A percentile compares a stretch with the other conserved stretches of the same genome.
Conservation (phyloP, 2,113 vertebrate genomes). For the Phalacrocorax carbo region DNA sequence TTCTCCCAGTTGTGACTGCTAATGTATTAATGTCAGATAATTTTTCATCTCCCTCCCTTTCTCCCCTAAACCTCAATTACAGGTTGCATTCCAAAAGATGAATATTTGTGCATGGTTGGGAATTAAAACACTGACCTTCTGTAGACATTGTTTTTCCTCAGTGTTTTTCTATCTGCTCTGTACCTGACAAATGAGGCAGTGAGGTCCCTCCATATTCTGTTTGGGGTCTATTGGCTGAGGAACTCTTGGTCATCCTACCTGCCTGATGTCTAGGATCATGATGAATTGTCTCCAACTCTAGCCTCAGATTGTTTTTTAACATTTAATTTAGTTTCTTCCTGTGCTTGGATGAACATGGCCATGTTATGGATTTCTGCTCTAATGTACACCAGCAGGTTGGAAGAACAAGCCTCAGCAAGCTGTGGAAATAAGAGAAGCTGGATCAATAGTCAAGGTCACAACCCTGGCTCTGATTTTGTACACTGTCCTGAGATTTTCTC, state of each 20-base stretch:
- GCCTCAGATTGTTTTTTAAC: constrained; percentile 99
- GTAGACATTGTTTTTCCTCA: constrained; percentile 64
- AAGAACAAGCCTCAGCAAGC: constrained; percentile 87
- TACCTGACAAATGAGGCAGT: constrained; percentile 80
- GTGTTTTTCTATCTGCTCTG: constrained; percentile 77
- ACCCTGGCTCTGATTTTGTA: constrained; percentile 80
- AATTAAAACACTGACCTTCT: constrained; percentile 81
- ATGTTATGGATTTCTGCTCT: constrained; percentile 98
- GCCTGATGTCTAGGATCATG: constrained; percentile 90
- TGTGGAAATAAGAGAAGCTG: constrained; percentile 95
- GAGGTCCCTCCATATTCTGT: constrained; percentile 74
- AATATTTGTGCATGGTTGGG: constrained; percentile 47
- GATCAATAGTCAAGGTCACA: constrained; percentile 97
- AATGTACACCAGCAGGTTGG: constrained; percentile 97
- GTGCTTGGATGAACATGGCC: constrained; percentile 98
- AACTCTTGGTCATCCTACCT: constrained; percentile 83
- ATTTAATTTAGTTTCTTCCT: constrained; percentile 99
- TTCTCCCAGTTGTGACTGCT: constrained; percentile 37
- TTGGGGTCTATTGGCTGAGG: constrained; percentile 81
- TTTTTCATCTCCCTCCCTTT: constrained; percentile 15
- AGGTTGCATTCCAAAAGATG: constrained; percentile 66
- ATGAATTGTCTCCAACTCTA: constrained; percentile 95
- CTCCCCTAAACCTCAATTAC: constrained; percentile 40
- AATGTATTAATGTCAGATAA: constrained; percentile 42
- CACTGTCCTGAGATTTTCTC: constrained; percentile 80